These are phyloP conservation scores for Sardinella longiceps DNA, from an alignment of 2,797 vertebrate genomes.

Conservation along the genomic window DNA sequence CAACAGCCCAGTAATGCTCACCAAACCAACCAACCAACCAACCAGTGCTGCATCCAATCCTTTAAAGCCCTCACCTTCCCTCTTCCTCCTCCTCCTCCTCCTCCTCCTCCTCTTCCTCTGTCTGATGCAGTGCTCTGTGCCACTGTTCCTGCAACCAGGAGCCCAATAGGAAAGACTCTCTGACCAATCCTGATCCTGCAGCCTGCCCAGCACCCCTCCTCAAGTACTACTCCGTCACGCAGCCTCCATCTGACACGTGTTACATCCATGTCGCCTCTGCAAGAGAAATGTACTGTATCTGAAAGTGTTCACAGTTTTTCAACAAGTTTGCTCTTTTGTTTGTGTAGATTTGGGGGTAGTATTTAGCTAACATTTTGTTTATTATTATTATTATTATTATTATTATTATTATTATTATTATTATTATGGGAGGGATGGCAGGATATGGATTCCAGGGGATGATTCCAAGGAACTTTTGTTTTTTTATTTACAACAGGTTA, in stretches of 20 bases:
- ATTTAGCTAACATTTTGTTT: constrained; percentile 31
- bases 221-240: background rate
- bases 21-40: constrained; percentile 4
- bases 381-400: no score
- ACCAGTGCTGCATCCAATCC: constrained; percentile 47
- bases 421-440: background rate
- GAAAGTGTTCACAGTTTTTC: constrained; percentile 28
- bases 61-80: background rate
- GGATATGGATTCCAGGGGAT: background rate
- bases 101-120: constrained; percentile 65
- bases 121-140: constrained; percentile 55
- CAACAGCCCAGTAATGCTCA: constrained; percentile 36
- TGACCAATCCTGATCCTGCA: background rate
- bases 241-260: background rate
- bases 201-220: background rate
- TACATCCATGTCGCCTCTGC: background rate
- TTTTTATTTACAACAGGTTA: background rate
- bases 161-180: background rate
- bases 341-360: constrained; percentile 43
- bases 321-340: constrained; percentile 28
- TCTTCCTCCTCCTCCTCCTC: constrained; percentile 31
- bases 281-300: constrained; percentile 28
- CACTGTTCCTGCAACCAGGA: background rate
- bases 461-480: background rate
- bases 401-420: no score